Evolutionary conservation across 64 coral and sea anemone genomes (phyloP), one percentile per base, ranked within the genome.

Genomic region (Porites australiensis): DNA sequence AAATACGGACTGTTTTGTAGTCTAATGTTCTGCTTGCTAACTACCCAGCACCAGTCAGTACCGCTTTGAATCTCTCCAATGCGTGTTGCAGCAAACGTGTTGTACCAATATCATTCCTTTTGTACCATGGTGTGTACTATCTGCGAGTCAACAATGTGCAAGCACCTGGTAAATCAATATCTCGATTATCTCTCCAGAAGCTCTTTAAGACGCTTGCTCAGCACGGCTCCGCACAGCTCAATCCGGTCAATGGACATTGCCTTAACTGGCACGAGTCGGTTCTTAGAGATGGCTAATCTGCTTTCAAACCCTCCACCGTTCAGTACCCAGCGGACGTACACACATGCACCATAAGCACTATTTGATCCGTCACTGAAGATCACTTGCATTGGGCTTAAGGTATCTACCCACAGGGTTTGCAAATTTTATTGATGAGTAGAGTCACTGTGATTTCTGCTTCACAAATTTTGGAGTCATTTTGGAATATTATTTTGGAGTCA

Each of bases 201-300:
- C 13, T 47, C 22, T 45, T 92, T 92, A 55, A 92, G 67, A 11
- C 73, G 66, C 73, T 92, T 86, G 82, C 67, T 86, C 16, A 92
- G 27, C 8, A 87, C 60, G 68, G 83, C 83, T 50, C 10, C 45
- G 53, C 83, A 72, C 27, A 87, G 16, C 37, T 87, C 83, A 4
- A 87, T 67, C 2, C 67, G 44, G 11, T 87, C 63, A 18, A 87
- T 87, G 22, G 67, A 72, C 83, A 70, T 87, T 22, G 50, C 44
- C 64, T 87, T 70, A 37, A 37, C 27, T 0, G 27, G 27, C 27
- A 1, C 1, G 27, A 37, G 27, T 37, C 27, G 27, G 27, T 37
- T 37, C 27, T 37, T 37, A 37, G 27, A 37, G 0, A 37, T 37
- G 27, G 27, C 27, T 37, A 37, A 37, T 37, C 27, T 37, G 27